phyloP scores from a whole-genome alignment of 2,797 vertebrate genomes.

The Bradypus variegatus region DNA sequence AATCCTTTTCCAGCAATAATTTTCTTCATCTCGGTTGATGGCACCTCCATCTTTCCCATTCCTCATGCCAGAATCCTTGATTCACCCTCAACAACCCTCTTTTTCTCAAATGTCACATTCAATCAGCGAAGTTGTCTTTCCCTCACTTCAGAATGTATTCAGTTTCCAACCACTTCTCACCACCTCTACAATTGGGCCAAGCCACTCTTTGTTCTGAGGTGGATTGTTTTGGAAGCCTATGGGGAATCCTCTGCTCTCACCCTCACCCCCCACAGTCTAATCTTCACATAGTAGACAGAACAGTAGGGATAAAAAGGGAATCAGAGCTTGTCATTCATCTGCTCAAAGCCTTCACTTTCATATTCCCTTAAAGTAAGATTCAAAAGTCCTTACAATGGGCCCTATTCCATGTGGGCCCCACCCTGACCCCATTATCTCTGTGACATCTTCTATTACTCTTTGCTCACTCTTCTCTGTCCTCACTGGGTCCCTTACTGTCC shows the following conservation, averaged over 20 bases:
- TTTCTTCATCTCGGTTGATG: neutral
- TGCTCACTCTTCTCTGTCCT: neutral
- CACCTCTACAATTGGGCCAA: neutral
- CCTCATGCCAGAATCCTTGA: neutral
- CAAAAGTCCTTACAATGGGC: neutral
- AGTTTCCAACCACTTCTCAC: neutral
- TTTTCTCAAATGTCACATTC: neutral
- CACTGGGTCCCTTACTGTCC: neutral
- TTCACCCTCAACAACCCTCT: neutral
- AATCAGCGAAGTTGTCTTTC: neutral
- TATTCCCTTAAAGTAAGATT: neutral
- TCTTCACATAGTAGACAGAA: neutral
- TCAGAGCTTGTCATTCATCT: neutral
- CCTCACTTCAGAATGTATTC: neutral
- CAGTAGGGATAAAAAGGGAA: neutral
- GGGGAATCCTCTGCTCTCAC: neutral
- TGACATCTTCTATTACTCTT: neutral
- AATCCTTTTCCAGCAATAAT: neutral
- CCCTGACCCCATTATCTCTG: neutral
- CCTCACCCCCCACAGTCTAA: neutral
- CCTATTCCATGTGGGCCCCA: neutral
- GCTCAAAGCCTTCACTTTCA: neutral
- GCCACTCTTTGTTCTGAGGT: neutral
- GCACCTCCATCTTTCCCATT: neutral
- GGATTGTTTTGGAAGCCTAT: neutral